phyloP scores from a whole-genome alignment of 2,797 vertebrate genomes.

The Sebastiscus tertius region DNA sequence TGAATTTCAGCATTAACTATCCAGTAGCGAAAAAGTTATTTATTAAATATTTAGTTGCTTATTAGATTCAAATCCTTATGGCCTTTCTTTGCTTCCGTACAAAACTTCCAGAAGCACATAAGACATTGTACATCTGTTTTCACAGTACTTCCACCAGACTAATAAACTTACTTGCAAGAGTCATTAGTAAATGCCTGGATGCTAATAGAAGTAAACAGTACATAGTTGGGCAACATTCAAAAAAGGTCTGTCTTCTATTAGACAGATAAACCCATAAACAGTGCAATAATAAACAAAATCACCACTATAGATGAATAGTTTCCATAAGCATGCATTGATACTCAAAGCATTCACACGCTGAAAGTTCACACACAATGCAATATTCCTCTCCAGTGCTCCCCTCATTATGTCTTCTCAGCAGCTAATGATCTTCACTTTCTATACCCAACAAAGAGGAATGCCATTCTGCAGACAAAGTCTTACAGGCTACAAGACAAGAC shows the following conservation, averaged over 20 bases:
- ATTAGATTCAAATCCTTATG: neutral
- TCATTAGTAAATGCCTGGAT: neutral
- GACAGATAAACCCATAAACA: neutral
- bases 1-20: neutral
- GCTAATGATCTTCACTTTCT: conserved; percentile 59
- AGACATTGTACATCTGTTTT: neutral
- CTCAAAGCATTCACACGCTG: neutral
- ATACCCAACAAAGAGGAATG: conserved; percentile 41
- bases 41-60: neutral
- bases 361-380: conserved; percentile 11
- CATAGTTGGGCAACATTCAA: neutral
- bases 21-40: too few relatives aligned
- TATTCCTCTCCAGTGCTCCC: conserved; percentile 26
- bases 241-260: neutral
- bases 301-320: neutral
- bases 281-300: neutral
- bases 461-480: conserved; percentile 43
- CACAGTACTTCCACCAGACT: neutral
- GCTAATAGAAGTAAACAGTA: neutral
- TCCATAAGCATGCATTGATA: neutral
- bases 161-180: neutral
- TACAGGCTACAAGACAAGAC: conserved; percentile 37
- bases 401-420: conserved; percentile 58
- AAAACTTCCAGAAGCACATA: neutral
- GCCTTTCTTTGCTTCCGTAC: neutral